Conservation (phyloP, 2,113 vertebrate species). For the Vireo altiloquus region DNA sequence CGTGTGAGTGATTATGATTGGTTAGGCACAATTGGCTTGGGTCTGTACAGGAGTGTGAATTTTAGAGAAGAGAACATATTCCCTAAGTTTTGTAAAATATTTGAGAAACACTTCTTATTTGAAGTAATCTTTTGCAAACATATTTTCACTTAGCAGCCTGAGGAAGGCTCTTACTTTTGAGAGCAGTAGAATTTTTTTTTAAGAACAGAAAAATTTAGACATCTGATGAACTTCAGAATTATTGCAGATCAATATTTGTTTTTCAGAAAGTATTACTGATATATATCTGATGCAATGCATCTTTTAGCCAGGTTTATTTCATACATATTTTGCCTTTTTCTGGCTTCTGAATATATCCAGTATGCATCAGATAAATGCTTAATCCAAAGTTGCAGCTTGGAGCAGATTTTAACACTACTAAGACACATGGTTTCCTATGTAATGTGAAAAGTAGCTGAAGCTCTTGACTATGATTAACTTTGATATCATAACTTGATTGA, state of each 20-base stretch:
- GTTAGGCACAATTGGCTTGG: neutral
- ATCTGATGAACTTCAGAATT: neutral
- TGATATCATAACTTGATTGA: neutral
- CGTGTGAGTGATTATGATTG: neutral
- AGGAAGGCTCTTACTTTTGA: neutral
- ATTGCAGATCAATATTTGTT: neutral
- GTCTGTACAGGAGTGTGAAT: neutral
- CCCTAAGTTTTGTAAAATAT: neutral
- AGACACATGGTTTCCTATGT: neutral
- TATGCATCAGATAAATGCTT: neutral
- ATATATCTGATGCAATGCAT: neutral
- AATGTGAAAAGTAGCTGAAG: neutral
- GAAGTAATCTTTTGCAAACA: neutral
- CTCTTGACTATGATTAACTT: neutral
- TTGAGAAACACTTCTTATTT: neutral
- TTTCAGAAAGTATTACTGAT: neutral
- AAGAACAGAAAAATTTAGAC: neutral
- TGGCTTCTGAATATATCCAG: neutral
- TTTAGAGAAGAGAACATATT: neutral
- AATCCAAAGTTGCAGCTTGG: neutral
- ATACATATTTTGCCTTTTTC: neutral
- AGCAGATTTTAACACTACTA: neutral
- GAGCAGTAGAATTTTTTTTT: neutral
- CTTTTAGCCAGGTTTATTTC: neutral
- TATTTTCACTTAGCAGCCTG: neutral